Percentiles rank a stretch among this genome's conserved stretches.
phyloP scores from a whole-genome alignment of 2,888 invertebrate species.

The Proisotoma minuta region DNA sequence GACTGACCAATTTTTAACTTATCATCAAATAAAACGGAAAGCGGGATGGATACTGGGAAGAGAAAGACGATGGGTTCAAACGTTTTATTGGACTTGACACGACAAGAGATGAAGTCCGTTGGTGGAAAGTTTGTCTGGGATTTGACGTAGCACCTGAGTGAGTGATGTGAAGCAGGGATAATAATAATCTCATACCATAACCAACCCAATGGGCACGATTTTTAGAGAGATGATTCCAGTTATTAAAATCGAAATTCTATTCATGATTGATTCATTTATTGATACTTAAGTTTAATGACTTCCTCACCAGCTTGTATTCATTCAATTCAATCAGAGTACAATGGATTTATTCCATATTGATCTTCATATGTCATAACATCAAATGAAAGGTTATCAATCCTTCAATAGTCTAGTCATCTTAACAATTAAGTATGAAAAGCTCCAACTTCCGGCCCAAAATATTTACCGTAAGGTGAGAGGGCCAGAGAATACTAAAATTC shows the following conservation, averaged over 20 bases:
- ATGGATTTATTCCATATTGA: too few species aligned
- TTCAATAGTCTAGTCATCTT: too few species aligned
- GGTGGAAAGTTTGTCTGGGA: not conserved
- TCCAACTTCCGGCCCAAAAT: too few species aligned
- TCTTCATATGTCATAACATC: too few species aligned
- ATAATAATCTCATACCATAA: not conserved
- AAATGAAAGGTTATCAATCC: too few species aligned
- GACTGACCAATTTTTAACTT: too few species aligned
- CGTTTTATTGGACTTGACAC: not conserved
- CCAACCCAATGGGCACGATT: not conserved
- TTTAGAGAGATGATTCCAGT: not conserved
- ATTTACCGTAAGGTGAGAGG: too few species aligned
- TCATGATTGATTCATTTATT: not conserved
- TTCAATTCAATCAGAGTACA: too few species aligned
- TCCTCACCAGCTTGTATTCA: too few species aligned
- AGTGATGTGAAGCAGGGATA: not conserved
- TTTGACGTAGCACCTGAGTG: not conserved
- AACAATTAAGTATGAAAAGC: too few species aligned
- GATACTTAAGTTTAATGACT: not conserved
- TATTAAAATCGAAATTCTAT: not conserved
- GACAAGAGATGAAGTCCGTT: not conserved
- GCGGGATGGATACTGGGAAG: not conserved
- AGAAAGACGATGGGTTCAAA: not conserved
- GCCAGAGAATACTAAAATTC: too few species aligned
- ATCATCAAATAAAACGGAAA: too few species aligned